Evolutionary conservation across 2,113 vertebrate species (phyloP).

Genomic region (Lepus americanus): DNA sequence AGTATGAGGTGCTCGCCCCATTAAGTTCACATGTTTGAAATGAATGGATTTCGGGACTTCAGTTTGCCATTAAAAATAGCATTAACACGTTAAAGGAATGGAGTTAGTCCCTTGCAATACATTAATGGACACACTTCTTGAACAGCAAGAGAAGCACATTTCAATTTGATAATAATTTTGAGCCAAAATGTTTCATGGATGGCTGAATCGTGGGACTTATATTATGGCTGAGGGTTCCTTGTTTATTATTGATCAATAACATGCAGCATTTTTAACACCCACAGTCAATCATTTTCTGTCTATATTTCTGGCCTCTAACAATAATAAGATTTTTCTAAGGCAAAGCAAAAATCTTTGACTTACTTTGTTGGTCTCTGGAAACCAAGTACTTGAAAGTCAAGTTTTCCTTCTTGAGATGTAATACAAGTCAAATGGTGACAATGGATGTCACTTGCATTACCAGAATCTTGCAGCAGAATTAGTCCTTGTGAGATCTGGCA

Average conservation of each 20-base stretch:
- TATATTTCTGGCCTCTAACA: constrained; percentile 34
- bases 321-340: neutral
- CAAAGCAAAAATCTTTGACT: neutral
- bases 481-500: neutral
- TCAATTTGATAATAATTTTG: constrained; percentile 42
- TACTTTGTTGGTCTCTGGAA: constrained; percentile 39
- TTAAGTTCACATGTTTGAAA: neutral
- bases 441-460: constrained; percentile 13
- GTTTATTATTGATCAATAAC: neutral
- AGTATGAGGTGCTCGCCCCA: neutral
- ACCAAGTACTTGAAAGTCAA: neutral
- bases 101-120: neutral
- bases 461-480: neutral
- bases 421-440: constrained; percentile 8
- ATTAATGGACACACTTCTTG: neutral
- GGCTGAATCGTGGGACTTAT: neutral
- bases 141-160: constrained; percentile 30
- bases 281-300: neutral
- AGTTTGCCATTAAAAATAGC: neutral
- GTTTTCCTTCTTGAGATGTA: neutral
- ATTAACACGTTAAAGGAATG: neutral
- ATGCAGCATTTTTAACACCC: neutral
- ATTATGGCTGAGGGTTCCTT: neutral
- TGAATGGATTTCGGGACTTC: neutral
- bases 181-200: neutral